These are phyloP conservation scores for Zosterops pallidus DNA, from an alignment of 2,113 vertebrate species.

Conservation along the genomic window DNA sequence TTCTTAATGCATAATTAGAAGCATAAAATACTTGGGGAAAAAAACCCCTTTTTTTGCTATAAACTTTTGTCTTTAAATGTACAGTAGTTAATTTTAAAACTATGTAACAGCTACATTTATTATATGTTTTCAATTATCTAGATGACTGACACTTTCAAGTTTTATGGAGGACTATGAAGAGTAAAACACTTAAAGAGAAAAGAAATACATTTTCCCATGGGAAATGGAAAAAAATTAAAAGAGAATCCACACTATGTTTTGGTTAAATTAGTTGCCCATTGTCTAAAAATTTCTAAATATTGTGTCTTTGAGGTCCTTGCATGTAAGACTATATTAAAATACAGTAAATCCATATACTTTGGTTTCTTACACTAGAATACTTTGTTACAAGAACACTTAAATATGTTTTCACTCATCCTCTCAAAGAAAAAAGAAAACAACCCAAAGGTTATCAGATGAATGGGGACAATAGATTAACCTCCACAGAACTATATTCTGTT, in stretches of 20 bases:
- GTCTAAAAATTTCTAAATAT: constrained; percentile 32
- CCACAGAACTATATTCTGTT: constrained; percentile 41
- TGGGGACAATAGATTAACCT: constrained; percentile 61
- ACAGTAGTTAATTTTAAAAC: constrained; percentile 66
- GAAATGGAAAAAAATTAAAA: neutral
- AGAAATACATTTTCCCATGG: constrained; percentile 62
- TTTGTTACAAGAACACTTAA: constrained; percentile 36
- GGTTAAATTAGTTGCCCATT: constrained; percentile 37
- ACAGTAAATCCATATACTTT: constrained; percentile 29
- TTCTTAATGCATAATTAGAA: constrained; percentile 24
- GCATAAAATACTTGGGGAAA: constrained; percentile 13
- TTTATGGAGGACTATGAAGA: constrained; percentile 74
- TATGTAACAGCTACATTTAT: constrained; percentile 54
- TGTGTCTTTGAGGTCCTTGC: neutral
- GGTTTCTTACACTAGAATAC: constrained; percentile 31
- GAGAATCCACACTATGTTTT: constrained; percentile 44
- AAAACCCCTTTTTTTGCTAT: constrained; percentile 29
- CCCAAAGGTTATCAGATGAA: constrained; percentile 75
- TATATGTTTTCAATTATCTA: constrained; percentile 74
- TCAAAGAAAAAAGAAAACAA: constrained; percentile 49
- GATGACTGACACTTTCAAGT: constrained; percentile 75
- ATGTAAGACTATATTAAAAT: constrained; percentile 43
- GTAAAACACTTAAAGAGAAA: constrained; percentile 45
- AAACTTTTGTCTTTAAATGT: constrained; percentile 57
- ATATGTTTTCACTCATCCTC: constrained; percentile 59